Percentiles rank a stretch among this genome's conserved stretches.
phyloP scores from a whole-genome alignment of 2,113 vertebrate species.

The Colinus virginianus region DNA sequence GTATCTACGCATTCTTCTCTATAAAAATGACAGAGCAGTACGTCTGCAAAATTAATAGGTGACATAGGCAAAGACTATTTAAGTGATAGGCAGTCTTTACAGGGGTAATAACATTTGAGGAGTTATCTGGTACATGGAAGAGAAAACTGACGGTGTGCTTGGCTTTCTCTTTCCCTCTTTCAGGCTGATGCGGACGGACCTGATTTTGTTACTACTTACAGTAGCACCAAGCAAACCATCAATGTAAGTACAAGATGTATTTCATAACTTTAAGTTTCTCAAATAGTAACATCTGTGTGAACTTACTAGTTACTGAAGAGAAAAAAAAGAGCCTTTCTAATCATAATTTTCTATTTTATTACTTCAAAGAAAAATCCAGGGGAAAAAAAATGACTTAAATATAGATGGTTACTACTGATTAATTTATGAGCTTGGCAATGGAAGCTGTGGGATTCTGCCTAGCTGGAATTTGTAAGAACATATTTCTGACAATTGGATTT shows the following conservation, averaged over 20 bases:
- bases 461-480: background rate
- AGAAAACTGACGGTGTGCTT: background rate
- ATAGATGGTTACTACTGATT: background rate
- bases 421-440: background rate
- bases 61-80: background rate
- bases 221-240: slow-evolving; percentile 87
- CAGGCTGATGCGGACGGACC: slow-evolving; percentile 89
- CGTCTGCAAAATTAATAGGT: background rate
- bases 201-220: slow-evolving; percentile 84
- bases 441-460: background rate
- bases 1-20: background rate
- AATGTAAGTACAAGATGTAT: slow-evolving; percentile 77
- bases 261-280: background rate
- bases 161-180: background rate
- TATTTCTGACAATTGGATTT: background rate
- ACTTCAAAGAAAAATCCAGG: background rate
- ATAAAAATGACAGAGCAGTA: background rate
- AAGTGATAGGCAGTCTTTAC: background rate
- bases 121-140: background rate
- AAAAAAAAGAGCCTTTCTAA: rapidly evolving
- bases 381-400: background rate
- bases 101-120: background rate
- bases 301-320: background rate
- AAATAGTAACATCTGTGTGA: background rate
- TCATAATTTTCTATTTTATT: background rate